Percentiles rank a stretch among this genome's conserved stretches.
Evolutionary conservation across 2,797 vertebrate species (phyloP).

Genomic region (Pteropus rufus): DNA sequence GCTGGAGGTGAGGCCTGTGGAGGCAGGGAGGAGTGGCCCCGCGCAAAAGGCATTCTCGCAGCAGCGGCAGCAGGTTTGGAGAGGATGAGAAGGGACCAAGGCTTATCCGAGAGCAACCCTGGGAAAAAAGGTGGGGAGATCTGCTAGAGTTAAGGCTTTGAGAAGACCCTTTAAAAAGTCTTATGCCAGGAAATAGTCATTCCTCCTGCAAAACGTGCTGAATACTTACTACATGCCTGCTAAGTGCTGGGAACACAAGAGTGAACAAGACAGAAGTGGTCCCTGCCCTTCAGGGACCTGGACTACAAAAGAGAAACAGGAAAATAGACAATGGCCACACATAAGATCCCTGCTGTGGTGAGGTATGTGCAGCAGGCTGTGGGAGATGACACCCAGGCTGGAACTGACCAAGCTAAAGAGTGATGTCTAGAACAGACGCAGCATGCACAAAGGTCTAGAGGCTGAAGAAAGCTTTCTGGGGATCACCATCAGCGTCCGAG

Average conservation of each 20-base stretch:
- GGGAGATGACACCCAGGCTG: not conserved
- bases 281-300: not conserved
- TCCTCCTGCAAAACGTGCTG: not conserved
- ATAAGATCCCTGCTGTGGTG: accelerated
- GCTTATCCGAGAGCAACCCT: not conserved
- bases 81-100: not conserved
- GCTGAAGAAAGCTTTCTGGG: not conserved
- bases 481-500: not conserved
- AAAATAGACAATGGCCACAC: not conserved
- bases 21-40: not conserved
- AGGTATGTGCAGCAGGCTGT: accelerated
- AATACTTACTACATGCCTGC: not conserved
- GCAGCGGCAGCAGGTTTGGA: not conserved
- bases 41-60: not conserved
- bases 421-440: not conserved
- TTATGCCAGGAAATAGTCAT: not conserved
- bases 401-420: not conserved
- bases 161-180: not conserved
- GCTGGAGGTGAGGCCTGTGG: not conserved
- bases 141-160: not conserved
- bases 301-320: not conserved
- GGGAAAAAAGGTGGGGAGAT: not conserved
- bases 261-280: not conserved
- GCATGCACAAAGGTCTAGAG: not conserved
- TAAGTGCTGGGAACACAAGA: not conserved